Conservation (phyloP, 2,113 vertebrate genomes). For the Gymnobelideus leadbeateri region DNA sequence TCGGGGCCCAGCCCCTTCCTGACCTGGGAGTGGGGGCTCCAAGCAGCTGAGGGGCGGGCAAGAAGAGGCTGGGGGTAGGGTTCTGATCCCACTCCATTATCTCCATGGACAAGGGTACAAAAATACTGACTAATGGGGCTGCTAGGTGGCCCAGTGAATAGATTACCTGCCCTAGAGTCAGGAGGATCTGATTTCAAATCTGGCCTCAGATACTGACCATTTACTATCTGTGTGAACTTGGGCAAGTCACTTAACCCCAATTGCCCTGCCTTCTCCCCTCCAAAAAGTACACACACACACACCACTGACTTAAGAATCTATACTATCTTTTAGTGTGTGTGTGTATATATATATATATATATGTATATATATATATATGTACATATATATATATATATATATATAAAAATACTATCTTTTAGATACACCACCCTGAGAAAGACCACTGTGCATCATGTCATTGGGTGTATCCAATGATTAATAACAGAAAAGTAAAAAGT, state of each 20-base stretch:
- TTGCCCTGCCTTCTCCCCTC: too few relatives aligned
- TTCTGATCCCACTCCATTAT: not conserved
- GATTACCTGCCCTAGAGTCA: too few relatives aligned
- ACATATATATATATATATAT: too few relatives aligned
- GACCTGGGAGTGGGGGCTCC: slow-evolving; percentile 57
- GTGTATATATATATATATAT: too few relatives aligned
- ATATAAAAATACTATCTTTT: not conserved
- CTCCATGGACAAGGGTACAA: not conserved
- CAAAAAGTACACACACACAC: too few relatives aligned
- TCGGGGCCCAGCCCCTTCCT: slow-evolving; percentile 56
- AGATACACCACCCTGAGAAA: not conserved
- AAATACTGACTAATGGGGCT: too few relatives aligned
- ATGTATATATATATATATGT: too few relatives aligned
- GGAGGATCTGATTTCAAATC: too few relatives aligned
- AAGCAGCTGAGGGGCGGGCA: slow-evolving; percentile 70
- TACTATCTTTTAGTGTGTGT: not conserved
- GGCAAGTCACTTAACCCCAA: too few relatives aligned
- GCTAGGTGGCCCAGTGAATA: too few relatives aligned
- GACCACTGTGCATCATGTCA: not conserved
- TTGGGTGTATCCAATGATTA: not conserved
- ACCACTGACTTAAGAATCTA: not conserved
- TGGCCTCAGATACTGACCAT: too few relatives aligned
- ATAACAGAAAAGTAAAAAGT: not conserved
- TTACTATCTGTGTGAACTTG: too few relatives aligned
- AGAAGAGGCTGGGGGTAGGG: slow-evolving; percentile 23